Conservation (phyloP, 1,140 invertebrate species). For the Sogatella furcifera region DNA sequence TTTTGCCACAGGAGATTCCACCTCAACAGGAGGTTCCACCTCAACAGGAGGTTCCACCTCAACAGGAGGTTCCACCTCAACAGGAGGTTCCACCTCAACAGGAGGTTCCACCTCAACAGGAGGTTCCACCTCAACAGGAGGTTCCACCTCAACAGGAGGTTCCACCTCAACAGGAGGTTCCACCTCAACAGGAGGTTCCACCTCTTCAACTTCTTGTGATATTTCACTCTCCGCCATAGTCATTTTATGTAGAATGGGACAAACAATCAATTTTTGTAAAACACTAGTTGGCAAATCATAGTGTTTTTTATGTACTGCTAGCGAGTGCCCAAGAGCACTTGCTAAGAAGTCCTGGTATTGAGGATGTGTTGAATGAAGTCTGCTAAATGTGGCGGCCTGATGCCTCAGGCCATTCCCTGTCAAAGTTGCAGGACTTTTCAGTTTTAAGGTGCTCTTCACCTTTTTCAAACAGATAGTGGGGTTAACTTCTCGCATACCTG, state of each 20-base stretch:
- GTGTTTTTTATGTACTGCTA: conserved; percentile 1
- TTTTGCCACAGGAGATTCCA: too few species aligned
- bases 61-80: too few species aligned
- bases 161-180: too few species aligned
- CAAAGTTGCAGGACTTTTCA: background rate
- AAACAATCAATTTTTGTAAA: conserved; percentile 4
- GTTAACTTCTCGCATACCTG: background rate
- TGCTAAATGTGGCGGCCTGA: conserved; percentile 4
- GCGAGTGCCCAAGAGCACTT: background rate
- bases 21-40: too few species aligned
- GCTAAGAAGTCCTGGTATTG: conserved; percentile 7
- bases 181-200: too few species aligned
- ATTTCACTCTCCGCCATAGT: background rate
- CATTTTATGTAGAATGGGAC: conserved; percentile 1
- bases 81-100: too few species aligned
- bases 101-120: too few species aligned
- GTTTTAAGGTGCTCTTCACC: background rate
- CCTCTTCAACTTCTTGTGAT: background rate
- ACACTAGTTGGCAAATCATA: conserved; percentile 7
- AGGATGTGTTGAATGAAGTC: background rate
- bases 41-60: too few species aligned
- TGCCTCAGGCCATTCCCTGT: too few species aligned
- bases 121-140: too few species aligned
- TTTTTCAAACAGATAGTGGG: background rate
- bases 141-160: too few species aligned